Conservation (phyloP, 2,797 vertebrate genomes). For the Oreochromis mossambicus region DNA sequence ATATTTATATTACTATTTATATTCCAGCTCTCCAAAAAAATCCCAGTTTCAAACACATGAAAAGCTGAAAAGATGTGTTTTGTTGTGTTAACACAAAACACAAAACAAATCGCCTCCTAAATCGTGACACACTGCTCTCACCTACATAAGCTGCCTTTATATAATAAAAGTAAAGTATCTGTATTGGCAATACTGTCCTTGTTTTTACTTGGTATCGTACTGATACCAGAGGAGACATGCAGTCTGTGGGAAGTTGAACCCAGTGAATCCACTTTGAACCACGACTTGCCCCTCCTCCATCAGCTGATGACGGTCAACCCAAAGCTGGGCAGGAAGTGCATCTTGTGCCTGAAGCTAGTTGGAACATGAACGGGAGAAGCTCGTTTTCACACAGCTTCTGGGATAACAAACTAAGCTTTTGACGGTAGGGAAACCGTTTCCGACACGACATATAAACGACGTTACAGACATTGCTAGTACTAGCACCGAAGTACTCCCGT, state of each 20-base stretch:
- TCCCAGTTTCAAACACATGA: background rate
- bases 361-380: conserved; percentile 52
- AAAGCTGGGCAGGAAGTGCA: conserved; percentile 65
- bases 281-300: conserved; percentile 53
- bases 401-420: conserved; percentile 10
- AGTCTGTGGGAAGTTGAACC: background rate
- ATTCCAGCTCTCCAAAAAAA: background rate
- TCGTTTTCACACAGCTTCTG: background rate
- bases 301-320: conserved; percentile 78
- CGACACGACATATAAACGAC: accelerated
- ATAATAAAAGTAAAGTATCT: background rate
- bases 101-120: background rate
- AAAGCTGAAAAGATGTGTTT: background rate
- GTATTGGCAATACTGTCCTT: background rate
- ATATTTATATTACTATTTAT: background rate
- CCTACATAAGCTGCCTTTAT: background rate
- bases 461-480: accelerated
- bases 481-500: accelerated
- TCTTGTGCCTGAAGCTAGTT: background rate
- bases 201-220: background rate
- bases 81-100: background rate
- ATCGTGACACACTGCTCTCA: background rate
- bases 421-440: conserved; percentile 29
- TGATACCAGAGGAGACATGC: background rate
- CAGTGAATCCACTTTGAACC: background rate